These are phyloP conservation scores for rabbit (Oryctolagus cuniculus) DNA, from an alignment of 2,113 vertebrate genomes.

Conservation along the genomic window mOryCun1.1 NC_091439.1:56556001-56556500, in stretches of 20 bases:
- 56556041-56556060: not conserved
- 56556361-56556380: no score
- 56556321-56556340: not conserved
- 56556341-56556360: not conserved
- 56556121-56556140: rapidly evolving
- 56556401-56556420: not conserved
- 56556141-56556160: not conserved
- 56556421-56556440: not conserved
- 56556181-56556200: not conserved
- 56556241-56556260: not conserved
- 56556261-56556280: not conserved
- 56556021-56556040: not conserved
- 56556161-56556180: not conserved
- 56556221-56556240: not conserved
- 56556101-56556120: not conserved
- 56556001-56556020: not conserved
- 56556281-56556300: no score
- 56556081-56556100: not conserved
- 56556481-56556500: not conserved
- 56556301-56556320: not conserved
- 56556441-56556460: not conserved
- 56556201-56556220: not conserved
- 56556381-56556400: not conserved
- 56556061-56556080: not conserved
- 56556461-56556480: not conserved